phyloP scores from a whole-genome alignment of 2,888 invertebrate species.

The Phortica magna region DNA sequence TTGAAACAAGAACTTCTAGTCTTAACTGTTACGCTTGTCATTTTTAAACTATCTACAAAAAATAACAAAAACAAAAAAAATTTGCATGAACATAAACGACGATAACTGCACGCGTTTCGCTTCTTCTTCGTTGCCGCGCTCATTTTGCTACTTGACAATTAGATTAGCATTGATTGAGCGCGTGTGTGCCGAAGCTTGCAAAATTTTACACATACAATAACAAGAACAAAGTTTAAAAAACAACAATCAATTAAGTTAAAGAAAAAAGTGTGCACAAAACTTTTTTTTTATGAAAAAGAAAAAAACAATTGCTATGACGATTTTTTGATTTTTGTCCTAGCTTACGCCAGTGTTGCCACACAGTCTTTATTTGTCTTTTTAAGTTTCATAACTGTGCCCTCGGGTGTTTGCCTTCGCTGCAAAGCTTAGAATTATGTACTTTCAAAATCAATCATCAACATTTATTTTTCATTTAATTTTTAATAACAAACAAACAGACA shows the following conservation, averaged over 20 bases:
- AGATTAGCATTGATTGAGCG: constrained; percentile 2
- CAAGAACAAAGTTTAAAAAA: background rate
- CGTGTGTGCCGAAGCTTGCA: background rate
- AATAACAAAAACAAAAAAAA: no score
- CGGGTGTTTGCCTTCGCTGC: background rate
- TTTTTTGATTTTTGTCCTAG: no score
- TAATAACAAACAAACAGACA: background rate
- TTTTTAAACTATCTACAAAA: background rate
- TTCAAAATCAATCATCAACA: background rate
- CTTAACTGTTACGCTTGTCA: background rate
- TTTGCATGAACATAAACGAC: no score
- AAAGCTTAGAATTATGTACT: no score
- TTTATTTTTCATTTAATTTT: background rate
- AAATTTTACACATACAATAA: background rate
- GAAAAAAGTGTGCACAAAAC: background rate
- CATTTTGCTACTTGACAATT: background rate
- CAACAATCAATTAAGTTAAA: background rate
- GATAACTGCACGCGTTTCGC: no score
- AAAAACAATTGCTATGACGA: no score
- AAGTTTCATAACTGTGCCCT: background rate
- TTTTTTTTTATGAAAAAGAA: no score
- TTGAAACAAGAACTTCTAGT: constrained; percentile 6
- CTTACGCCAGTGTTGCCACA: background rate
- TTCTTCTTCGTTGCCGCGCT: background rate
- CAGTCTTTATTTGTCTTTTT: background rate